These are phyloP conservation scores for Entomyzon cyanotis DNA, from an alignment of 2,113 vertebrate species.

Conservation along the genomic window DNA sequence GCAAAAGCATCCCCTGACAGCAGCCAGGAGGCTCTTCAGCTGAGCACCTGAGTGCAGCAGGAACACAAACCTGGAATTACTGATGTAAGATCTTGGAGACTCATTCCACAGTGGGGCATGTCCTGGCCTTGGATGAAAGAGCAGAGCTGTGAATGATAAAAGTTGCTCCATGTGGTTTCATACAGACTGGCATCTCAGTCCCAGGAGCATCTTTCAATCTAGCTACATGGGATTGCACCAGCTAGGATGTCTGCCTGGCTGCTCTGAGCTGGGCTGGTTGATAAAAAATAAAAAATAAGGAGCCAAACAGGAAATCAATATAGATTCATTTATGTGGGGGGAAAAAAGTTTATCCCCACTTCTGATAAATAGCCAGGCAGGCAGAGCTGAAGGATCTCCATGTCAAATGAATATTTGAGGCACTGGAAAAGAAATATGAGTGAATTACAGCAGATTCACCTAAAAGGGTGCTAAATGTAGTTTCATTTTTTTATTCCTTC, in stretches of 20 bases:
- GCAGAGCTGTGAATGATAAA: background rate
- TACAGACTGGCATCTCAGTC: background rate
- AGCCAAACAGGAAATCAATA: background rate
- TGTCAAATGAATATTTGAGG: background rate
- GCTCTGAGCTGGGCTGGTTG: background rate
- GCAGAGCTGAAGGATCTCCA: background rate
- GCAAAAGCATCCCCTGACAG: background rate
- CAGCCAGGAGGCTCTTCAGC: background rate
- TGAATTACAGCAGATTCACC: background rate
- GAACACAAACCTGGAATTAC: background rate
- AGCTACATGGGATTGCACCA: background rate
- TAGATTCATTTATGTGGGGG: background rate
- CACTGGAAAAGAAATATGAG: background rate
- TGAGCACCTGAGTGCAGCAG: background rate
- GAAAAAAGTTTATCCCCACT: background rate
- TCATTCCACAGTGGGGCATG: background rate
- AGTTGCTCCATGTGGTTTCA: background rate
- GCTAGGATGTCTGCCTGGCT: background rate
- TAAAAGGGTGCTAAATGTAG: background rate
- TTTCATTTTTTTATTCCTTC: background rate
- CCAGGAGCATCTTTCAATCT: background rate
- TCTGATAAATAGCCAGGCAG: background rate
- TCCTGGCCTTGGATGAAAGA: background rate
- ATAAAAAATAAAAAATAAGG: background rate
- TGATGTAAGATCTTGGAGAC: background rate